phyloP scores from a whole-genome alignment of 2,888 invertebrate genomes.

The Eupithecia subumbrata region DNA sequence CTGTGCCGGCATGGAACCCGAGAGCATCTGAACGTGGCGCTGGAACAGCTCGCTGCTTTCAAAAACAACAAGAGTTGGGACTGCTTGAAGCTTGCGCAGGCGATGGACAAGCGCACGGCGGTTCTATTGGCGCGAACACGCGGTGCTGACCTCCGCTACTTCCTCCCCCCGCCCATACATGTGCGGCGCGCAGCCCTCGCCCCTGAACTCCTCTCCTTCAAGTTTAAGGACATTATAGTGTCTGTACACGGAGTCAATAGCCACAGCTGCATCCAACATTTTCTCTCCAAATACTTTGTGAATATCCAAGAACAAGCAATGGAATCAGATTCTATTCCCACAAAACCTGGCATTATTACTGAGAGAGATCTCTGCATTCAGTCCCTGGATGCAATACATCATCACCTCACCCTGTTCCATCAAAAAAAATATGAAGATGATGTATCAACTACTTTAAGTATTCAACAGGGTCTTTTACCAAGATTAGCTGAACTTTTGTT shows the following conservation, averaged over 20 bases:
- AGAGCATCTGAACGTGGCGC: constrained; percentile 85
- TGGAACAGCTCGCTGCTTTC: constrained; percentile 86
- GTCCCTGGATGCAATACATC: constrained; percentile 74
- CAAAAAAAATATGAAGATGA: constrained; percentile 60
- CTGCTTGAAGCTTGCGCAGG: constrained; percentile 90
- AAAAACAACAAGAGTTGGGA: constrained; percentile 88
- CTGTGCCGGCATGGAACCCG: constrained; percentile 86
- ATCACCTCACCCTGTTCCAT: constrained; percentile 70
- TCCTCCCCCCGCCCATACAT: constrained; percentile 87
- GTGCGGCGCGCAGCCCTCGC: constrained; percentile 69
- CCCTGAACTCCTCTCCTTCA: constrained; percentile 71
- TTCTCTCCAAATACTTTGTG: constrained; percentile 72
- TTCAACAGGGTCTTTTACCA: constrained; percentile 63
- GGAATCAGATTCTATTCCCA: constrained; percentile 69
- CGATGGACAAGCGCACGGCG: constrained; percentile 90
- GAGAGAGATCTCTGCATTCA: constrained; percentile 71
- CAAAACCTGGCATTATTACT: constrained; percentile 73
- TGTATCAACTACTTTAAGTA: constrained; percentile 54
- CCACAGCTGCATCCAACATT: constrained; percentile 72
- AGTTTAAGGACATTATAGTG: constrained; percentile 64
- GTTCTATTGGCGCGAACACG: constrained; percentile 89
- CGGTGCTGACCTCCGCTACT: constrained; percentile 88
- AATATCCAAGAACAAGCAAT: constrained; percentile 72
- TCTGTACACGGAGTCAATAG: constrained; percentile 62
- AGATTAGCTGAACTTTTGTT: constrained; percentile 68